These are phyloP conservation scores for Caprella mutica DNA, from an alignment of 2,888 invertebrate genomes.

Conservation along the genomic window DNA sequence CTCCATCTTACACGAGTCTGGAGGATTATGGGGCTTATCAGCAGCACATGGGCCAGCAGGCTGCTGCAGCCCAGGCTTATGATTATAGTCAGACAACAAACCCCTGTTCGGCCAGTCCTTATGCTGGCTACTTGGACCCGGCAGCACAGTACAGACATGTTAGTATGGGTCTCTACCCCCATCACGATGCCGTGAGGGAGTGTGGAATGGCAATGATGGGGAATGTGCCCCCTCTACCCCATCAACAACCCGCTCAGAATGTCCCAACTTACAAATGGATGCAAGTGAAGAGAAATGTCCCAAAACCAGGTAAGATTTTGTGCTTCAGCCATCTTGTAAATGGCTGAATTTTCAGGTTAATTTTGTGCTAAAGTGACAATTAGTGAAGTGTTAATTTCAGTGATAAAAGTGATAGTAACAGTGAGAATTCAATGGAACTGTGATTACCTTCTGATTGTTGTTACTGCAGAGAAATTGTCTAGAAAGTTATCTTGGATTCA, in stretches of 20 bases:
- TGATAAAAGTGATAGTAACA: no score
- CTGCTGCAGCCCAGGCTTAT: constrained; percentile 14
- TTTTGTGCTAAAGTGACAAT: no score
- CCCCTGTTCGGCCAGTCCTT: constrained; percentile 17
- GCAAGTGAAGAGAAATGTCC: constrained; percentile 94
- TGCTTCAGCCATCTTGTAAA: no score
- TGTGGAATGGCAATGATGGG: constrained; percentile 34
- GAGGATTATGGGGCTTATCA: constrained; percentile 30
- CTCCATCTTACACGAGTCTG: constrained; percentile 31
- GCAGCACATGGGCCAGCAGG: constrained; percentile 24
- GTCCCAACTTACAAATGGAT: constrained; percentile 97
- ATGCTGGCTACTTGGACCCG: constrained; percentile 34
- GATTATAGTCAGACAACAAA: constrained; percentile 28
- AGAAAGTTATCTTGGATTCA: no score
- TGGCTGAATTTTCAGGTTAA: no score
- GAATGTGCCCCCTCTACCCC: constrained; percentile 27
- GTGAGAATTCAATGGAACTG: no score
- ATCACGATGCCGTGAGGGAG: constrained; percentile 33
- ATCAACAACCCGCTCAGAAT: constrained; percentile 33
- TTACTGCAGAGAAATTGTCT: no score
- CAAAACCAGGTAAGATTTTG: constrained; percentile 73
- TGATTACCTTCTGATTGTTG: no score
- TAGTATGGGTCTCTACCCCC: constrained; percentile 33
- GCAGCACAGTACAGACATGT: constrained; percentile 33
- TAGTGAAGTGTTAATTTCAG: no score